Conservation (phyloP, 2,797 vertebrate genomes). For the Rhadinocentrus ornatus region DNA sequence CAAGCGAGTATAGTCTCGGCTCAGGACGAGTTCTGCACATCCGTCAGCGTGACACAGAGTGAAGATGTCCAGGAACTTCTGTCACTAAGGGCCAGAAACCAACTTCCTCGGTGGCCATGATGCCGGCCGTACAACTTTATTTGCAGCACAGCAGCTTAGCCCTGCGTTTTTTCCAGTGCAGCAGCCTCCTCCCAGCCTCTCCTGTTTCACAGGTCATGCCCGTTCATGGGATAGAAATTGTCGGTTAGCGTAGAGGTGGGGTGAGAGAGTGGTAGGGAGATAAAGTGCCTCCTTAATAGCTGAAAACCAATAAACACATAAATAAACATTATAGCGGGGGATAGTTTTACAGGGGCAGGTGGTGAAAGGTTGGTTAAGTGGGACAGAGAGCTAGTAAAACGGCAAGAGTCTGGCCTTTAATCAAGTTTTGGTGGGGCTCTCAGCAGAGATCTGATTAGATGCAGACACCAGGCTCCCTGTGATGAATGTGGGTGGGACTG, state of each 20-base stretch:
- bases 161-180: slow-evolving; percentile 5
- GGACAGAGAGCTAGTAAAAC: slow-evolving; percentile 76
- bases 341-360: slow-evolving; percentile 79
- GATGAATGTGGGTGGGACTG: slow-evolving; percentile 71
- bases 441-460: slow-evolving; percentile 81
- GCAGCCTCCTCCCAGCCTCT: slow-evolving; percentile 13
- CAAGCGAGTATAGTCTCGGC: slow-evolving; percentile 2
- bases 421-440: slow-evolving; percentile 77
- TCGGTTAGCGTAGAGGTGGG: slow-evolving; percentile 28
- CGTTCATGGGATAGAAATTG: slow-evolving; percentile 61
- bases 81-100: not conserved
- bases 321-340: slow-evolving; percentile 79
- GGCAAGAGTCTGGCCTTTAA: slow-evolving; percentile 78
- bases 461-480: slow-evolving; percentile 66
- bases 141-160: not conserved
- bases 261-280: slow-evolving; percentile 25
- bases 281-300: slow-evolving; percentile 68
- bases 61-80: not conserved
- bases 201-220: slow-evolving; percentile 46
- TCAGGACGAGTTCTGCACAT: slow-evolving; percentile 18
- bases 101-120: not conserved
- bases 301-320: slow-evolving; percentile 77
- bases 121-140: not conserved
- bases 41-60: not conserved
- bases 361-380: slow-evolving; percentile 77